These are phyloP conservation scores for Blennius ocellaris DNA, from an alignment of 2,113 vertebrate genomes.

Conservation along the genomic window DNA sequence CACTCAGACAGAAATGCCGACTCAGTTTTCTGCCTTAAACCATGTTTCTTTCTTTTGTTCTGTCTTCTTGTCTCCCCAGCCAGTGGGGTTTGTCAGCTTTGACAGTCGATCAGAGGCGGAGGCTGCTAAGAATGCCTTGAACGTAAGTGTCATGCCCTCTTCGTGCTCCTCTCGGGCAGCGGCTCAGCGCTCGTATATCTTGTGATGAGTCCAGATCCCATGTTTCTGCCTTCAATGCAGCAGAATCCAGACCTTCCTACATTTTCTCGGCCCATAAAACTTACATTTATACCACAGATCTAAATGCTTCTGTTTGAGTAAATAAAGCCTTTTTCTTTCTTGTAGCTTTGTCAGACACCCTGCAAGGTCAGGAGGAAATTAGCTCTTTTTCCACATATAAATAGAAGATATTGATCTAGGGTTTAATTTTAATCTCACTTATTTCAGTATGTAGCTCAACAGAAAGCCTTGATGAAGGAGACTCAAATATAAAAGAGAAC, in stretches of 20 bases:
- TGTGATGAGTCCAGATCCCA: constrained; percentile 42
- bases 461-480: constrained; percentile 67
- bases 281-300: neutral
- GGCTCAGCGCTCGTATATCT: constrained; percentile 46
- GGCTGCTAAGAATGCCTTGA: constrained; percentile 96
- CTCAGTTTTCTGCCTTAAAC: constrained; percentile 78
- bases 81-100: constrained; percentile 98
- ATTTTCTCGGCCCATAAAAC: constrained; percentile 11
- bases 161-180: constrained; percentile 53
- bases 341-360: constrained; percentile 29
- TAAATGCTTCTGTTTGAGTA: constrained; percentile 26
- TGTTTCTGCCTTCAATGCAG: constrained; percentile 31
- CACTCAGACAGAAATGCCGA: constrained; percentile 79
- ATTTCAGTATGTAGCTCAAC: constrained; percentile 56
- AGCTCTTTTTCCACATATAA: constrained; percentile 56
- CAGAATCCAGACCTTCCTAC: constrained; percentile 30
- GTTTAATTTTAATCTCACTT: constrained; percentile 80
- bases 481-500: constrained; percentile 45
- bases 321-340: constrained; percentile 30
- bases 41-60: constrained; percentile 76
- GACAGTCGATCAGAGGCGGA: constrained; percentile 95
- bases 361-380: constrained; percentile 68
- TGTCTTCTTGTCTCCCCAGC: constrained; percentile 84
- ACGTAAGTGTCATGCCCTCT: constrained; percentile 86
- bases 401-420: constrained; percentile 76